These are phyloP conservation scores for Pachyseris speciosa DNA, from an alignment of 64 coral and sea anemone species.

Conservation along the genomic window DNA sequence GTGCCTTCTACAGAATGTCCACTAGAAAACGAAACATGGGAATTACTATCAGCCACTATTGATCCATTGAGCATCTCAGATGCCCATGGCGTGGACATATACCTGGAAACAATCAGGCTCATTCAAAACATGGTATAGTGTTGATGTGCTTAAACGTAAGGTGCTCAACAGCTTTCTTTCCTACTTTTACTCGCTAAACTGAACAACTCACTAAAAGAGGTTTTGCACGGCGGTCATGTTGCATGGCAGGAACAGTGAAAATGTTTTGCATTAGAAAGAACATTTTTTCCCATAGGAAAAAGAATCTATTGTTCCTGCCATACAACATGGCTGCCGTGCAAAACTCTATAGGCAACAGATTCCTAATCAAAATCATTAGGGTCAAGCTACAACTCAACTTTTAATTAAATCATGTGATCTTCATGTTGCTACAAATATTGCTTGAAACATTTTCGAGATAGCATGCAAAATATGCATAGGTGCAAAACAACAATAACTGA, in stretches of 20 bases:
- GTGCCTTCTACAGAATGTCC: slow-evolving; percentile 47
- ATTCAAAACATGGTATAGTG: slow-evolving; percentile 20
- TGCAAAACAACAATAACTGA: slow-evolving; percentile 1
- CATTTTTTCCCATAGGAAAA: background rate
- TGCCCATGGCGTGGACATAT: slow-evolving; percentile 55
- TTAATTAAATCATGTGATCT: slow-evolving; percentile 4
- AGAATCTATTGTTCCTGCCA: background rate
- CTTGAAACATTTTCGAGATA: slow-evolving; percentile 5
- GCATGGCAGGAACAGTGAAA: background rate
- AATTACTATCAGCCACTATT: slow-evolving; percentile 7
- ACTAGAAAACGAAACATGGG: slow-evolving; percentile 19
- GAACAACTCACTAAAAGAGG: slow-evolving; percentile 10
- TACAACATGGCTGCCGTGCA: background rate
- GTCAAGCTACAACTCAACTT: slow-evolving; percentile 13
- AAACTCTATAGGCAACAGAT: slow-evolving; percentile 6
- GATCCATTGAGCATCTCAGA: slow-evolving; percentile 8
- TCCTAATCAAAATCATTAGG: slow-evolving; percentile 21
- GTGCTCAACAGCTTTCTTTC: background rate
- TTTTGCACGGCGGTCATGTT: slow-evolving; percentile 8
- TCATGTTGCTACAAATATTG: slow-evolving; percentile 1
- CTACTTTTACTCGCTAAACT: background rate
- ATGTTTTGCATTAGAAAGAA: slow-evolving; percentile 18
- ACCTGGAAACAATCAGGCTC: slow-evolving; percentile 19
- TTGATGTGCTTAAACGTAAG: background rate
- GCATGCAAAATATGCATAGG: slow-evolving; percentile 8